Percentiles rank a stretch among this genome's conserved stretches.
Conservation (phyloP, 2,797 vertebrate genomes). For the Epinephelus malabaricus region DNA sequence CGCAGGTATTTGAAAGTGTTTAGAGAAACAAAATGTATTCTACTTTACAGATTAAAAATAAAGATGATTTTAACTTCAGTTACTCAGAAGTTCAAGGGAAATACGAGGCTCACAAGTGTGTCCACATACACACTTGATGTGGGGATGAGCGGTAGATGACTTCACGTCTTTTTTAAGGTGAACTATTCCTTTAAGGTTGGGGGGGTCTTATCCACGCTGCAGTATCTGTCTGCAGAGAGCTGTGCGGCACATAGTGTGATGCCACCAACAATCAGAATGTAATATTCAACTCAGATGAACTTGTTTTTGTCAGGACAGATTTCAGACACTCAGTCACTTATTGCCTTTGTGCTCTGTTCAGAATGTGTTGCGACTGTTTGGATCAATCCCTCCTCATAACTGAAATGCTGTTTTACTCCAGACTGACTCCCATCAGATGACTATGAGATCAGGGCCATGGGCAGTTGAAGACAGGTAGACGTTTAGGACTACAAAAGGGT, state of each 20-base stretch:
- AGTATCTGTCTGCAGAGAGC: conserved; percentile 7
- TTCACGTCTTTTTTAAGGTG: conserved; percentile 33
- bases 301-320: conserved; percentile 31
- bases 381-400: conserved; percentile 11
- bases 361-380: conserved; percentile 57
- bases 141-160: not conserved
- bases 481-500: not conserved
- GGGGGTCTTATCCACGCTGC: conserved; percentile 5
- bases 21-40: not conserved
- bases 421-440: conserved; percentile 2
- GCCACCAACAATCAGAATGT: conserved; percentile 68
- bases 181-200: conserved; percentile 53
- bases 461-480: not conserved
- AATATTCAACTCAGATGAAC: conserved; percentile 46
- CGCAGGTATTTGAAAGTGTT: not conserved
- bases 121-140: not conserved
- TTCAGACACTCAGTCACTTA: conserved; percentile 50
- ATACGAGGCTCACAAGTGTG: no score
- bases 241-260: not conserved
- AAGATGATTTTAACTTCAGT: not conserved
- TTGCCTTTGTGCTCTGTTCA: conserved; percentile 61
- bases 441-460: not conserved
- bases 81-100: not conserved
- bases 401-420: conserved; percentile 17
- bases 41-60: not conserved